Evolutionary conservation across 1,140 invertebrate genomes (phyloP).

Genomic region (Eciton burchellii): DNA sequence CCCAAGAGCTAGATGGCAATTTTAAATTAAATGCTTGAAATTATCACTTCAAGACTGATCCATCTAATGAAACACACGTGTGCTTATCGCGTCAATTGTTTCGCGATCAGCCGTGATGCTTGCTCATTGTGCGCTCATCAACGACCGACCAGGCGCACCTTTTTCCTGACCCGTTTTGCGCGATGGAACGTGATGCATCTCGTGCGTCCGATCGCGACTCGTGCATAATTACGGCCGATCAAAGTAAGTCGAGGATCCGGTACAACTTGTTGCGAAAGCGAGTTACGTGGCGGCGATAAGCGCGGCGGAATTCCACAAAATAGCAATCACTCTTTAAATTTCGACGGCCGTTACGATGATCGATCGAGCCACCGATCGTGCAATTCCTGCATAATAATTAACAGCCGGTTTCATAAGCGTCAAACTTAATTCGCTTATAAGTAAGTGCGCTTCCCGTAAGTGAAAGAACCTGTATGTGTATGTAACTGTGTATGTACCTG

Average conservation of each 20-base stretch:
- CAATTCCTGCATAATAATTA: conserved; percentile 33
- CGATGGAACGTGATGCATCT: neutral
- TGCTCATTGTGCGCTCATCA: neutral
- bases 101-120: conserved; percentile 15
- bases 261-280: conserved; percentile 42
- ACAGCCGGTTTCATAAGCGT: conserved; percentile 25
- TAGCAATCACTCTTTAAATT: neutral
- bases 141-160: neutral
- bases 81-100: neutral
- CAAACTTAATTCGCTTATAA: conserved; percentile 9
- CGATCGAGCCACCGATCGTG: conserved; percentile 30
- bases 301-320: conserved; percentile 35
- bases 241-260: conserved; percentile 28
- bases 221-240: conserved; percentile 39
- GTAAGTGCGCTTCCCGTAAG: too few species aligned
- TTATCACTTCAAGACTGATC: neutral
- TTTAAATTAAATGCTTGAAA: neutral
- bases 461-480: too few species aligned
- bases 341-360: conserved; percentile 33
- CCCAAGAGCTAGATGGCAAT: neutral
- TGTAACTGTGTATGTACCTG: too few species aligned
- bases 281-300: conserved; percentile 25
- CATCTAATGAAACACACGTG: neutral
- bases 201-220: conserved; percentile 23
- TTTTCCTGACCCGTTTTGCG: neutral